Evolutionary conservation across 2,888 invertebrate species (phyloP), one percentile per base, ranked within the genome.

Genomic region (Euzophera pinguis): DNA sequence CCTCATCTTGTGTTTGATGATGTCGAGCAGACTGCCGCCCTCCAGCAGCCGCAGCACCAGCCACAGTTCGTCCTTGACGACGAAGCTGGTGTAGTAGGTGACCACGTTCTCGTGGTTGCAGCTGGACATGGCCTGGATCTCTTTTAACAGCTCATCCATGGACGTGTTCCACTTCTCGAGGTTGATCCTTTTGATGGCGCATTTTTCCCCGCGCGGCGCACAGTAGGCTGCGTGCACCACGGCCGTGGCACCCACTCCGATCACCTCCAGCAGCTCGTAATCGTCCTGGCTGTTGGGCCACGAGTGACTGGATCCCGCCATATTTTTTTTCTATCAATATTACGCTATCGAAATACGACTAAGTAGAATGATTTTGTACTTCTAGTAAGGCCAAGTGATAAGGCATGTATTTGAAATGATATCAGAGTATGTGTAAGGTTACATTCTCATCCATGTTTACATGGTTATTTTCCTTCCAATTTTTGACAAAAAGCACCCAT

Each of bases 91-190:
- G 91, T 99, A 97, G 90, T 99, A 99, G n/a, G 98, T 98, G 57
- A 99, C 99, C 10, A 99, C 99, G 87, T 99, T 99, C 84, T 99
- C 99, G 88, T 99, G 99, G 80, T 98, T 97, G 86, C 99, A 99
- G 64, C 98, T 98, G 55, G 98, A 98, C 99, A 99, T 99, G 29
- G 99, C 99, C 88, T 99, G 98, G 58, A 94, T 94, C 80, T 94
- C 95, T 87, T 93, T 98, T 81, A 98, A 91, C 58, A 99, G 91
- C 84, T 99, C 99, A 81, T 99, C 99, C 96, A 99, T 99, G 61
- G 98, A 98, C 9, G 99, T 99, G 90, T 99, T 99, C 96, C 99
- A 99, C 92, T 99, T 99, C 90, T 99, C 99, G 74, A 99, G 92
- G 87, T 99, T 99, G 82, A 99, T 99, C 65, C 99, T 93, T 84